Evolutionary conservation across 2,888 invertebrate species (phyloP).

Genomic region (Catocala nupta): DNA sequence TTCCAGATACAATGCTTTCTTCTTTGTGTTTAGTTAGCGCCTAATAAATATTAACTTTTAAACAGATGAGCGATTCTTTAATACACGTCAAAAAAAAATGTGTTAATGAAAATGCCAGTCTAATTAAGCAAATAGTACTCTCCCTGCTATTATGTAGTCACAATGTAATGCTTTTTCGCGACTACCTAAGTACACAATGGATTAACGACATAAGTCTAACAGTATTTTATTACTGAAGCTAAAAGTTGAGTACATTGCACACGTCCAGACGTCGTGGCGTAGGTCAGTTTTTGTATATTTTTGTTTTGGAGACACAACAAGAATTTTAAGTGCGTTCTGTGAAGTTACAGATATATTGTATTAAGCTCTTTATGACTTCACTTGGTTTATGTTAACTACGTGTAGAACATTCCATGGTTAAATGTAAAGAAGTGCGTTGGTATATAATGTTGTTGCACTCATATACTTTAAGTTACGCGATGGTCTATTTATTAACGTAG

Average conservation of each 20-base stretch:
- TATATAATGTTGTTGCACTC: too few relatives aligned
- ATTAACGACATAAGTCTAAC: constrained; percentile 76
- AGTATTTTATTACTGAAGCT: constrained; percentile 68
- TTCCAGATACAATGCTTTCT: too few relatives aligned
- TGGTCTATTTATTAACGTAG: too few relatives aligned
- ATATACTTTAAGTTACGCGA: too few relatives aligned
- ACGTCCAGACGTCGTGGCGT: constrained; percentile 51
- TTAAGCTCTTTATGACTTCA: too few relatives aligned
- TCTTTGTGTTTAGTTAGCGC: too few relatives aligned
- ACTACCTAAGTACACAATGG: constrained; percentile 71
- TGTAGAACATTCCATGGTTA: too few relatives aligned
- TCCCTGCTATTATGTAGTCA: constrained; percentile 59
- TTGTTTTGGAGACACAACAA: constrained; percentile 7
- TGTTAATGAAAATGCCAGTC: constrained; percentile 3
- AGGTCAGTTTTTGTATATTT: constrained; percentile 58
- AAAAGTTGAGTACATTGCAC: constrained; percentile 62
- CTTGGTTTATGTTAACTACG: too few relatives aligned
- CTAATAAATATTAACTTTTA: too few relatives aligned
- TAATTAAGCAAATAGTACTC: constrained; percentile 45
- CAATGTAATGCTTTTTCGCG: constrained; percentile 63
- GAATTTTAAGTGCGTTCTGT: constrained; percentile 7
- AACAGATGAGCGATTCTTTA: too few relatives aligned
- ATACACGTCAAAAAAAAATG: too few relatives aligned
- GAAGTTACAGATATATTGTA: not conserved
- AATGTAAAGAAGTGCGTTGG: too few relatives aligned